Percentiles rank a stretch among this genome's conserved stretches.
Conservation (phyloP, 2,797 vertebrate genomes). For the Alectoris magna region DNA sequence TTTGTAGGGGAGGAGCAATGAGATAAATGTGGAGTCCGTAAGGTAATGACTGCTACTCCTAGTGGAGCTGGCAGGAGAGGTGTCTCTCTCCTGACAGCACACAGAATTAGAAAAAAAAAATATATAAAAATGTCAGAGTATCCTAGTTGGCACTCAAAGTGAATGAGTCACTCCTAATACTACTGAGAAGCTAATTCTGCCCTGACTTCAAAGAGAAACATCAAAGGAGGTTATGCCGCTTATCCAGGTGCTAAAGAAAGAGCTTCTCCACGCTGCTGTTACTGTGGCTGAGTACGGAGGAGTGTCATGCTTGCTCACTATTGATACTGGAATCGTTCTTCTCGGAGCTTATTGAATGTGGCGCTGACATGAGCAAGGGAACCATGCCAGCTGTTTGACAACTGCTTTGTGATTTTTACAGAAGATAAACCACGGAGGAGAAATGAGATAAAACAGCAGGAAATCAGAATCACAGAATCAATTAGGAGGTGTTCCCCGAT, state of each 20-base stretch:
- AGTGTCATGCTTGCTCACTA: background rate
- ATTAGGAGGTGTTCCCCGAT: background rate
- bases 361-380: slow-evolving; percentile 36
- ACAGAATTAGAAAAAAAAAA: background rate
- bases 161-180: slow-evolving; percentile 29
- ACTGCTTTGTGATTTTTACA: slow-evolving; percentile 19
- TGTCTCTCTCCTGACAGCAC: background rate
- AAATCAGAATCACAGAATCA: background rate
- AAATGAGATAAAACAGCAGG: slow-evolving; percentile 6
- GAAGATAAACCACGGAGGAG: background rate
- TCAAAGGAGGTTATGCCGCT: slow-evolving; percentile 8
- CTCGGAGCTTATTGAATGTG: background rate
- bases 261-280: background rate
- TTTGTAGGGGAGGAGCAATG: background rate
- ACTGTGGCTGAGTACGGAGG: background rate
- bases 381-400: slow-evolving; percentile 3
- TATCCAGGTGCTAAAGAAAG: slow-evolving; percentile 26
- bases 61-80: background rate
- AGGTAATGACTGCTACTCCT: background rate
- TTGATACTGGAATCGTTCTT: slow-evolving; percentile 14
- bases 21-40: background rate
- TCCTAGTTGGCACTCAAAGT: background rate
- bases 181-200: slow-evolving; percentile 13
- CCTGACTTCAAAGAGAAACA: slow-evolving; percentile 53
- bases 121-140: background rate